Conservation (phyloP, 1,140 invertebrate genomes). For the Listronotus oregonensis region DNA sequence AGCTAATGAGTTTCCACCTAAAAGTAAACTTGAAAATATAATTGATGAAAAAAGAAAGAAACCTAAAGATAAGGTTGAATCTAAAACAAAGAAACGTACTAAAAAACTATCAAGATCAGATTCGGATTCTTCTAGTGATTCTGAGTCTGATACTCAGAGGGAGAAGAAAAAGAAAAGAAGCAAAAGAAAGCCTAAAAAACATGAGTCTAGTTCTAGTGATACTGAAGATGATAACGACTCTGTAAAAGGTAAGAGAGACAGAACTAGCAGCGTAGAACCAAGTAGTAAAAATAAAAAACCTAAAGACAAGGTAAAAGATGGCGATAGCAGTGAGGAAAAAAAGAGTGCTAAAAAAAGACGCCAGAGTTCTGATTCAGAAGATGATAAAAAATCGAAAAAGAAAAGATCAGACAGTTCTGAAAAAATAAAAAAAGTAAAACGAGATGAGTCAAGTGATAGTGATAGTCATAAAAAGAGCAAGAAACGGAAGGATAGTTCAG, state of each 20-base stretch:
- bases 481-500: slow-evolving; percentile 54
- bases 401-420: slow-evolving; percentile 50
- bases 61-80: slow-evolving; percentile 55
- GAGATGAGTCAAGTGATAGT: slow-evolving; percentile 60
- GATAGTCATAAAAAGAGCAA: slow-evolving; percentile 60
- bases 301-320: slow-evolving; percentile 53
- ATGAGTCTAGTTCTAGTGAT: slow-evolving; percentile 52
- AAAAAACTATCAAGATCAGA: slow-evolving; percentile 49
- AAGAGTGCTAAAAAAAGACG: slow-evolving; percentile 54
- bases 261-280: slow-evolving; percentile 38
- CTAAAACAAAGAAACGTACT: slow-evolving; percentile 39
- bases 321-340: slow-evolving; percentile 57
- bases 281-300: slow-evolving; percentile 39
- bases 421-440: slow-evolving; percentile 59
- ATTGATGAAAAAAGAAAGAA: slow-evolving; percentile 56
- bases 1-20: slow-evolving; percentile 71
- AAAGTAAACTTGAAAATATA: slow-evolving; percentile 57
- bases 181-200: slow-evolving; percentile 54
- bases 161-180: slow-evolving; percentile 57
- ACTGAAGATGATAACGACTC: slow-evolving; percentile 49
- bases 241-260: slow-evolving; percentile 45
- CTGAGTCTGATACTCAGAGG: slow-evolving; percentile 60
- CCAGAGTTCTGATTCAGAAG: slow-evolving; percentile 54
- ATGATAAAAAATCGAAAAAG: slow-evolving; percentile 55
- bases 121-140: slow-evolving; percentile 53